These are phyloP conservation scores for Polypedilum pembai DNA, from an alignment of 1,140 invertebrate genomes.

Conservation along the genomic window DNA sequence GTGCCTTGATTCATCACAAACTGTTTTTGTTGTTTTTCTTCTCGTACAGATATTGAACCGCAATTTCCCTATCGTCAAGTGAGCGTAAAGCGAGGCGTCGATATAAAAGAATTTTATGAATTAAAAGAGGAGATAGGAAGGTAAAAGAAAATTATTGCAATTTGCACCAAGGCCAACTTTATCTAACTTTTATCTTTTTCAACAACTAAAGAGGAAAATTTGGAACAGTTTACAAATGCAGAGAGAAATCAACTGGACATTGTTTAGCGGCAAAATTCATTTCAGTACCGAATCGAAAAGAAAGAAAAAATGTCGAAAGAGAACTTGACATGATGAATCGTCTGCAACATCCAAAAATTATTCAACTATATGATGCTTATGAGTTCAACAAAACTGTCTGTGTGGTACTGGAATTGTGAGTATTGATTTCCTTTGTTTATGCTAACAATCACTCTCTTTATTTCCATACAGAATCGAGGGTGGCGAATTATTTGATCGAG, in stretches of 20 bases:
- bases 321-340: conserved; percentile 95
- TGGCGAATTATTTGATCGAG: conserved; percentile 94
- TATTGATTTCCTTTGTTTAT: conserved; percentile 40
- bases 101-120: conserved; percentile 73
- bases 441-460: neutral
- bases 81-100: conserved; percentile 61
- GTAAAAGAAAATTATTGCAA: conserved; percentile 41
- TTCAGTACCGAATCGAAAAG: conserved; percentile 72
- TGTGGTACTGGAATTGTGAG: conserved; percentile 93
- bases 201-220: conserved; percentile 82
- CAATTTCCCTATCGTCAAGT: conserved; percentile 78
- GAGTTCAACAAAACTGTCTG: conserved; percentile 88
- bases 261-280: conserved; percentile 91
- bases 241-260: conserved; percentile 70
- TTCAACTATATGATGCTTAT: conserved; percentile 94
- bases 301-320: conserved; percentile 81
- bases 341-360: conserved; percentile 85
- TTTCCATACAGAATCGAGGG: conserved; percentile 74
- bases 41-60: conserved; percentile 69
- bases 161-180: too few relatives aligned
- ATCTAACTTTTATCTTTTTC: neutral
- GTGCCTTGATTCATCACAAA: neutral
- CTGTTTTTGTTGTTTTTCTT: conserved; percentile 33
- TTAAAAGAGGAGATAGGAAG: conserved; percentile 71
- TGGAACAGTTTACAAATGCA: conserved; percentile 89